A percentile compares a stretch with the other conserved stretches of the same genome.
phyloP scores from a whole-genome alignment of 2,888 invertebrate species.

The Pyrocoelia pectoralis region DNA sequence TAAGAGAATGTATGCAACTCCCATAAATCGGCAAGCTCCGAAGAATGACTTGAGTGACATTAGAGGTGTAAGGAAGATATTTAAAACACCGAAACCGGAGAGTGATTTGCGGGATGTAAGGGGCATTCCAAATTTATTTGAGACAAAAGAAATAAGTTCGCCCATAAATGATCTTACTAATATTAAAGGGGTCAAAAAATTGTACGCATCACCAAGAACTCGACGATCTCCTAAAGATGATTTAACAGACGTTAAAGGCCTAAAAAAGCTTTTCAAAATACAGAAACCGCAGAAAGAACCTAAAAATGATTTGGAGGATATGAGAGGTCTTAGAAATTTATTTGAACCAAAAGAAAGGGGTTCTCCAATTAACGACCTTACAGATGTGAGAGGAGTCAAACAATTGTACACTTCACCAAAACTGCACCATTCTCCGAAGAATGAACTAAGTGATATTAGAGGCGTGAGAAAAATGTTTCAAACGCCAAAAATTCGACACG shows the following conservation, averaged over 20 bases:
- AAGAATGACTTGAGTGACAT: background rate
- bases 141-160: background rate
- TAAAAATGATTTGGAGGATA: constrained; percentile 53
- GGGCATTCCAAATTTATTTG: constrained; percentile 10
- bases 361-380: constrained; percentile 6
- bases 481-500: constrained; percentile 25
- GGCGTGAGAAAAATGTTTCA: constrained; percentile 50
- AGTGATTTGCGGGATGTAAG: constrained; percentile 55
- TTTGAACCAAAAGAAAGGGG: constrained; percentile 42
- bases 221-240: constrained; percentile 31
- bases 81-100: constrained; percentile 34
- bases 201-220: constrained; percentile 43
- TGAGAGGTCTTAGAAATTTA: constrained; percentile 57
- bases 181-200: constrained; percentile 43
- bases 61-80: constrained; percentile 9
- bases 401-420: constrained; percentile 46
- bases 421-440: constrained; percentile 52
- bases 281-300: constrained; percentile 45
- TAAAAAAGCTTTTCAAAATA: constrained; percentile 25
- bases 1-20: constrained; percentile 41
- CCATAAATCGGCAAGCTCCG: constrained; percentile 36
- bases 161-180: constrained; percentile 55
- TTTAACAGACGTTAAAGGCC: constrained; percentile 21
- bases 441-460: constrained; percentile 54
- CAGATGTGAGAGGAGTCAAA: constrained; percentile 51